These are phyloP conservation scores for Drosophila maculinotata DNA, from an alignment of 2,888 invertebrate species.

Conservation along the genomic window DNA sequence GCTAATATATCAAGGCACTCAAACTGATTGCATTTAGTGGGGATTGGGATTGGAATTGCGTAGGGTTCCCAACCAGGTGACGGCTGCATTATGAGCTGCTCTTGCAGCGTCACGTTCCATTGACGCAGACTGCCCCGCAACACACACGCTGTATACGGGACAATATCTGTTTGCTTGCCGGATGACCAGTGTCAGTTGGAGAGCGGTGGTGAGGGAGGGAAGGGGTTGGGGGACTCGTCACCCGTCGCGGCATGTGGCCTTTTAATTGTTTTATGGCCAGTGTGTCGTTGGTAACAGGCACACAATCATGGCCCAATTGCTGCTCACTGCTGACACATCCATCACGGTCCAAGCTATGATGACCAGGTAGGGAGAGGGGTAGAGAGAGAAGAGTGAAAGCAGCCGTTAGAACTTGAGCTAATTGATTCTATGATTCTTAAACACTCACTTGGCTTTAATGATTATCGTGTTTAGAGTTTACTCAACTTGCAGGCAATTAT, in stretches of 20 bases:
- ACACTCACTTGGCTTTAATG: background rate
- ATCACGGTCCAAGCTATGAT: slow-evolving; percentile 19
- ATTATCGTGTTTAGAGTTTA: background rate
- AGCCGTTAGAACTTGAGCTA: slow-evolving; percentile 5
- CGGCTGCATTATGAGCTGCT: slow-evolving; percentile 62
- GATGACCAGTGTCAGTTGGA: slow-evolving; percentile 7
- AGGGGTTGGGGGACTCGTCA: background rate
- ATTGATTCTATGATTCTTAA: slow-evolving; percentile 22
- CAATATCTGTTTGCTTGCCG: slow-evolving; percentile 13
- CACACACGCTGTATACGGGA: background rate
- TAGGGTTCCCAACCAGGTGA: slow-evolving; percentile 33
- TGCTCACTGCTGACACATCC: slow-evolving; percentile 5
- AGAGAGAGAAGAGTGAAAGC: too few relatives aligned
- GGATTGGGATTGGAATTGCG: slow-evolving; percentile 1
- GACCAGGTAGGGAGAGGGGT: background rate
- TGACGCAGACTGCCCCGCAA: slow-evolving; percentile 22
- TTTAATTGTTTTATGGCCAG: slow-evolving; percentile 45
- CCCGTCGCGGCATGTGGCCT: slow-evolving; percentile 12
- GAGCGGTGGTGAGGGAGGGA: too few relatives aligned
- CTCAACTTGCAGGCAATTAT: too few relatives aligned
- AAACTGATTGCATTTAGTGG: slow-evolving; percentile 68
- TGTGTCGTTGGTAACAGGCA: slow-evolving; percentile 6
- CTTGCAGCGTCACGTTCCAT: slow-evolving; percentile 71
- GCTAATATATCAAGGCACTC: slow-evolving; percentile 67
- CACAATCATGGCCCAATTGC: slow-evolving; percentile 24